A percentile compares a stretch with the other conserved stretches of the same genome.
These are phyloP conservation scores for Cantharis nigra DNA, from an alignment of 2,888 invertebrate species.

Conservation along the genomic window DNA sequence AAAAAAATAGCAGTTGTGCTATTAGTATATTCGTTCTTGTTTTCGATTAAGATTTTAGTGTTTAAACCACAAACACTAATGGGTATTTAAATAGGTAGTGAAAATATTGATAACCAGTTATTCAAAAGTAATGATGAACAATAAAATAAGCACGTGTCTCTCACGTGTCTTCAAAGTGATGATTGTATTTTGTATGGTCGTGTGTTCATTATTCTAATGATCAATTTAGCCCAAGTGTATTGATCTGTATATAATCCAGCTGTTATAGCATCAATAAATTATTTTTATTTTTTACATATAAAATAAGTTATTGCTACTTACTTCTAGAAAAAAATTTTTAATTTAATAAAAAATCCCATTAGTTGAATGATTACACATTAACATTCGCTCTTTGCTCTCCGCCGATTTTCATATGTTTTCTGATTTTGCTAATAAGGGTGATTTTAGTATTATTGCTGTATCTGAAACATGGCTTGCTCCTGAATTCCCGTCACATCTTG, in stretches of 20 bases:
- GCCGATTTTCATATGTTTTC: no score
- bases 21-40: no score
- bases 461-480: no score
- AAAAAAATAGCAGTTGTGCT: no score
- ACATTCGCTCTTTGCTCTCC: no score
- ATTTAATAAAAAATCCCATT: no score
- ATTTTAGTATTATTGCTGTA: no score
- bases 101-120: not conserved
- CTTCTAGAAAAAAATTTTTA: no score
- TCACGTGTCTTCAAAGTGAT: conserved; percentile 2
- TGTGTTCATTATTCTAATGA: conserved; percentile 21
- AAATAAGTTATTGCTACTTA: not conserved
- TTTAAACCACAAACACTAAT: not conserved
- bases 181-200: conserved; percentile 2
- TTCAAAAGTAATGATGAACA: conserved; percentile 6
- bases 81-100: not conserved
- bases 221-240: conserved; percentile 7
- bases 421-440: no score
- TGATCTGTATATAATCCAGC: conserved; percentile 24
- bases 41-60: not conserved
- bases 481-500: no score
- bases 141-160: conserved; percentile 12
- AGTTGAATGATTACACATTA: no score
- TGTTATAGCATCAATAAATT: conserved; percentile 13
- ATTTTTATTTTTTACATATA: not conserved